These are phyloP conservation scores for Merops nubicus DNA, from an alignment of 2,113 vertebrate species.

Conservation along the genomic window DNA sequence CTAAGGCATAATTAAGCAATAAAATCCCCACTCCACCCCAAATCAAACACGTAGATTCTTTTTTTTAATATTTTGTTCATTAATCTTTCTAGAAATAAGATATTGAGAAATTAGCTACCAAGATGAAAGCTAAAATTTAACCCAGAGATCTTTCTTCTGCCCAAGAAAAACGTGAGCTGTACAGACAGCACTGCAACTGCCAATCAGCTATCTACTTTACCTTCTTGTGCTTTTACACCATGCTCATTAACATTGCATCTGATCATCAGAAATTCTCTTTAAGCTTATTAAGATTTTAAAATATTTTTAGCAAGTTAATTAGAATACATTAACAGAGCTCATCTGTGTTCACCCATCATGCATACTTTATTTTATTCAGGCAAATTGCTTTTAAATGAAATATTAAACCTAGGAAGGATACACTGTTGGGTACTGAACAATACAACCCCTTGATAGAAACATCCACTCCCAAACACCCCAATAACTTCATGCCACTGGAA, in stretches of 20 bases:
- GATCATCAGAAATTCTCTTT: slow-evolving; percentile 68
- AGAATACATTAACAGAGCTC: slow-evolving; percentile 70
- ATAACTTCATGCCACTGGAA: background rate
- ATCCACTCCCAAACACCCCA: background rate
- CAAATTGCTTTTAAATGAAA: slow-evolving; percentile 69
- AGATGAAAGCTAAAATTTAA: slow-evolving; percentile 19
- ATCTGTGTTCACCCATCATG: slow-evolving; percentile 71
- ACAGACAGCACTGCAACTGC: background rate
- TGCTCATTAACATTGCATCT: slow-evolving; percentile 66
- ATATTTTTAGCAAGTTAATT: slow-evolving; percentile 75
- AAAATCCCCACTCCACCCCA: slow-evolving; percentile 22
- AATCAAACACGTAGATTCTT: slow-evolving; percentile 7
- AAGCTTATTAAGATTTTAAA: slow-evolving; percentile 73
- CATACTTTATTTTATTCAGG: slow-evolving; percentile 69
- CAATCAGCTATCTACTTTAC: slow-evolving; percentile 32
- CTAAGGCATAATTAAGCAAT: slow-evolving; percentile 54
- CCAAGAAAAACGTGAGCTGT: background rate
- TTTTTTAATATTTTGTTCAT: background rate
- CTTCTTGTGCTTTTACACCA: slow-evolving; percentile 54
- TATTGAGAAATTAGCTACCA: slow-evolving; percentile 2
- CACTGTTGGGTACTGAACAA: background rate
- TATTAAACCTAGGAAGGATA: slow-evolving; percentile 6
- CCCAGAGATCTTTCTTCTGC: background rate
- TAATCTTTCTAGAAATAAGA: background rate
- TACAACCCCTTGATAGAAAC: background rate